Evolutionary conservation across 1,140 invertebrate genomes (phyloP), one percentile per base, ranked within the genome.

Genomic region (Pseudomyrmex concolor): DNA sequence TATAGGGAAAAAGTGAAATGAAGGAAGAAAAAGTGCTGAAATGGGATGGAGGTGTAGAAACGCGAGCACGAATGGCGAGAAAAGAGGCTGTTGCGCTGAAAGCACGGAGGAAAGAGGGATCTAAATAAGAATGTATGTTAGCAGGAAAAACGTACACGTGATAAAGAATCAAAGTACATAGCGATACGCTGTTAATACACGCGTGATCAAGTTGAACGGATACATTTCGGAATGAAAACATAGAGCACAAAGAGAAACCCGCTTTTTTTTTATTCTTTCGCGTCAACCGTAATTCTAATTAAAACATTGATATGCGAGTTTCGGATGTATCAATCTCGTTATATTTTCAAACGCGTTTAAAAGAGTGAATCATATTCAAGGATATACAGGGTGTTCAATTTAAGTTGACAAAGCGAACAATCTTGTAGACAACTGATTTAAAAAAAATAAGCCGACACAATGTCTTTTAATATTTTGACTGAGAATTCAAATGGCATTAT

Each of bases 81-180:
- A 2, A 15, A 57, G 51, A 68, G 34, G 51, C 10, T 48, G 34
- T 34, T 34, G 54, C 64, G 15, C 25, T 60, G 50, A 17, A n/a
- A 71, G 48, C 59, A 60, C n/a, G 66, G 5, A 5, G 5, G 5
- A 7, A 4, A 1, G 34, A 13, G 15, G 22, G 19, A 60, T 70
- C 19, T 71, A 70, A 80, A 80, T 80, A 80, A 80, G 54, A 17
- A 68, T 57, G n/a, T 67, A 57, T 17, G 45, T 62, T 34, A 22
- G 50, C 9, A 9, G 10, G 57, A 57, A 70, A 54, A 50, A 34
- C 5, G 34, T 34, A 5, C 34, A 34, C 34, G 57, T 12, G 13
- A 15, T 7, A 43, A 4, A 43, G 15, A 15, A 43, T n/a, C 5
- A 34, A 34, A 34, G 34, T 34, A 34, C 34, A 34, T 2, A n/a